Evolutionary conservation across 2,888 invertebrate species (phyloP).

Genomic region (Ormyrus labotus): DNA sequence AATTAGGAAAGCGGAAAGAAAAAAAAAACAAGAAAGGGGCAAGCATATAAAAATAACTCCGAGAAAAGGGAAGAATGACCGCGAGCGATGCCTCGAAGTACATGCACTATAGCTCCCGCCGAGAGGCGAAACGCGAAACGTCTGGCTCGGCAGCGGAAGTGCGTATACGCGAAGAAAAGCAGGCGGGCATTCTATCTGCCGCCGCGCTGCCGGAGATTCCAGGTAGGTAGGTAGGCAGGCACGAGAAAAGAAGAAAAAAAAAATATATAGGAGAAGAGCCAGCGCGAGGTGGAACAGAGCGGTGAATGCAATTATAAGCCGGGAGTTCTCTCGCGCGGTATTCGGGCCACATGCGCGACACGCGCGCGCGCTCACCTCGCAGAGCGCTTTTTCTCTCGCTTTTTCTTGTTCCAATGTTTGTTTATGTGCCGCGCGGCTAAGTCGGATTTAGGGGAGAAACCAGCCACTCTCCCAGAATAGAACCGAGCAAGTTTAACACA

Average conservation of each 20-base stretch:
- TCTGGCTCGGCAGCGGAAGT: slow-evolving; percentile 31
- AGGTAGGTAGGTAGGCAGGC: no score
- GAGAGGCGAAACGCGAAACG: slow-evolving; percentile 21
- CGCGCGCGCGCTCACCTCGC: neutral
- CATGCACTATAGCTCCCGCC: no score
- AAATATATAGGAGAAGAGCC: neutral
- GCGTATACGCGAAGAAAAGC: slow-evolving; percentile 10
- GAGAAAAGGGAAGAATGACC: no score
- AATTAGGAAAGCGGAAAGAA: slow-evolving; percentile 30
- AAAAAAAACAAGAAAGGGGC: neutral
- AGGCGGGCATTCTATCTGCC: neutral
- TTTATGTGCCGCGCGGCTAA: slow-evolving; percentile 4
- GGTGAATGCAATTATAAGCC: slow-evolving; percentile 24
- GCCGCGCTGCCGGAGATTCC: neutral
- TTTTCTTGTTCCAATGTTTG: slow-evolving; percentile 4
- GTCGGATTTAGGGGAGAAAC: neutral
- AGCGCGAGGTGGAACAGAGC: neutral
- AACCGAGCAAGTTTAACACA: neutral
- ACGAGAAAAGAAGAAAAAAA: neutral
- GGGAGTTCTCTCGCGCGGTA: slow-evolving; percentile 12
- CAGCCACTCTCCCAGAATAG: slow-evolving; percentile 16
- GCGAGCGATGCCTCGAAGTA: neutral
- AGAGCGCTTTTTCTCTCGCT: neutral
- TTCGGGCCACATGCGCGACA: slow-evolving; percentile 9
- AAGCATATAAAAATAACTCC: slow-evolving; percentile 25